These are phyloP conservation scores for Halocynthia roretzi DNA, from an alignment of 23 tunicate species.

Conservation along the genomic window DNA sequence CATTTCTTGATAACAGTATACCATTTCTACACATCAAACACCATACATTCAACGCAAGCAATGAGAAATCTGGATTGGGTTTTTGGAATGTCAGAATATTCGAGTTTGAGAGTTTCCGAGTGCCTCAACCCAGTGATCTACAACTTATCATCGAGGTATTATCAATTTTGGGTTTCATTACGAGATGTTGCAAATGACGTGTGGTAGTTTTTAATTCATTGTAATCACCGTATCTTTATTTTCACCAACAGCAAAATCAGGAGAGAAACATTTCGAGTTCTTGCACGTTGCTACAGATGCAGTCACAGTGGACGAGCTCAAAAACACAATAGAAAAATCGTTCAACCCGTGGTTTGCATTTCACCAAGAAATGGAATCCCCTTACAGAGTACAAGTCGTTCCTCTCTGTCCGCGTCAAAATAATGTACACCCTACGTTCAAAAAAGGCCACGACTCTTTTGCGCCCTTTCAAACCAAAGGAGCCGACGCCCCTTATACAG, in stretches of 20 bases:
- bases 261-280: not conserved
- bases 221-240: not conserved
- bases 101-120: not conserved
- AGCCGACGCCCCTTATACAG: too few species aligned
- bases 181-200: too few species aligned
- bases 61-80: slow-evolving; percentile 7
- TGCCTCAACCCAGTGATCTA: slow-evolving; percentile 6
- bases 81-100: slow-evolving; percentile 3
- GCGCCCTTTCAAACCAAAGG: too few species aligned
- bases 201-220: too few species aligned
- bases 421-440: not conserved
- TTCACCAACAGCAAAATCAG: slow-evolving; percentile 1
- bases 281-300: not conserved
- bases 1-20: slow-evolving; percentile 5
- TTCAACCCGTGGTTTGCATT: not conserved
- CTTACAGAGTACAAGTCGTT: slow-evolving; percentile 3
- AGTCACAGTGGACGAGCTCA: not conserved
- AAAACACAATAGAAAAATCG: not conserved
- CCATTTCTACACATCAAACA: slow-evolving; percentile 7
- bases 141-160: slow-evolving; percentile 4
- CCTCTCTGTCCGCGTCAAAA: not conserved
- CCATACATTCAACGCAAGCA: not conserved
- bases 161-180: not conserved
- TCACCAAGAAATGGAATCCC: not conserved
- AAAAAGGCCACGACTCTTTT: too few species aligned